phyloP scores from a whole-genome alignment of 2,797 vertebrate species.

The Etheostoma perlongum region DNA sequence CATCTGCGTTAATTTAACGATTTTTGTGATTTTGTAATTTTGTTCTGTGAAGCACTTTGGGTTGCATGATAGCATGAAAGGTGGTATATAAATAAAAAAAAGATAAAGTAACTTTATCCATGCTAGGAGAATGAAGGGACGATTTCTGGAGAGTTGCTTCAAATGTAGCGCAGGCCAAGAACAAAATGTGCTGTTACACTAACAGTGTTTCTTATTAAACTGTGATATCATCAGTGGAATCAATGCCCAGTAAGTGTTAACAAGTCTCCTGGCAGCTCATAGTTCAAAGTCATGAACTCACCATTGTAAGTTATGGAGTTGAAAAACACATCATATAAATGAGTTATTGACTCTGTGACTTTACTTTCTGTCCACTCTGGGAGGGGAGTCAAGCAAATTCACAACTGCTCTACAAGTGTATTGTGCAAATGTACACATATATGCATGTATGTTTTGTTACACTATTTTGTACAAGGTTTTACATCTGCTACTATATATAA shows the following conservation, averaged over 20 bases:
- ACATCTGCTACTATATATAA: background rate
- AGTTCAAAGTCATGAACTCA: background rate
- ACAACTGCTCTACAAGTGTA: background rate
- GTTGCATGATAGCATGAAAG: too few species aligned
- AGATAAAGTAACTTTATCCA: background rate
- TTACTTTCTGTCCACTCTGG: background rate
- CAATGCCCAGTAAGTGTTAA: background rate
- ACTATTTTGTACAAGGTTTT: background rate
- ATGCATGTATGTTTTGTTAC: background rate
- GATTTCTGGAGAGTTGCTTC: background rate
- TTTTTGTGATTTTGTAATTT: too few species aligned
- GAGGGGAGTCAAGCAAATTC: too few species aligned
- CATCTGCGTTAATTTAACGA: too few species aligned
- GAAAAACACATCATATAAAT: slow-evolving; percentile 4
- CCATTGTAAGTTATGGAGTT: background rate
- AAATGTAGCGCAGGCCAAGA: background rate
- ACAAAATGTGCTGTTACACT: background rate
- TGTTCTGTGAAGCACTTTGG: too few species aligned
- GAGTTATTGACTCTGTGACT: background rate
- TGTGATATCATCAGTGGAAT: background rate
- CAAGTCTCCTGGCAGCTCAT: background rate
- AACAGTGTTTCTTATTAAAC: slow-evolving; percentile 5
- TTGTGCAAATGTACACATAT: background rate
- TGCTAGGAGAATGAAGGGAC: background rate
- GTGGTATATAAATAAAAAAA: too few species aligned